These are phyloP conservation scores for Bradysia coprophila DNA, from an alignment of 1,140 invertebrate genomes.

Conservation along the genomic window DNA sequence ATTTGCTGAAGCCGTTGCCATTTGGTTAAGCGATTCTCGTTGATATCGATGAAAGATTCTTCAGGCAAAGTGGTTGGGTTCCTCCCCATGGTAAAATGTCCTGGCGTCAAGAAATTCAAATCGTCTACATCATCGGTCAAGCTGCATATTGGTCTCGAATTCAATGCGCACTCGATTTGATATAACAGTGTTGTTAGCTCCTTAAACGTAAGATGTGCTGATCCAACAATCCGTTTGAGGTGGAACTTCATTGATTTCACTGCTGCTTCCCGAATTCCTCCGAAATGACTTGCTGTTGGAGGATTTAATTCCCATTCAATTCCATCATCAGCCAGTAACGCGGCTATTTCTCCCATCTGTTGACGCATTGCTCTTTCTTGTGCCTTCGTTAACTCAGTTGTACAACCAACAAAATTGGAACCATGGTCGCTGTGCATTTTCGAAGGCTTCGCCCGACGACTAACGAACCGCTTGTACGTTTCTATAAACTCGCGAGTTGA, in stretches of 20 bases:
- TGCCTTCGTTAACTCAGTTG: too few species aligned
- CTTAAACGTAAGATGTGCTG: slow-evolving; percentile 8
- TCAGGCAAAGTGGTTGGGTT: slow-evolving; percentile 9
- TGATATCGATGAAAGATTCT: slow-evolving; percentile 6
- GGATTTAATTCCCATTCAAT: slow-evolving; percentile 4
- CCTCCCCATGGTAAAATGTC: slow-evolving; percentile 12
- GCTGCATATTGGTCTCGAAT: slow-evolving; percentile 7
- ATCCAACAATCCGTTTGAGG: neutral
- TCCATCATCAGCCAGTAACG: neutral
- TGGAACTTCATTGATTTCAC: slow-evolving; percentile 13
- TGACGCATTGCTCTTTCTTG: too few species aligned
- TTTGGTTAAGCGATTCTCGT: slow-evolving; percentile 1
- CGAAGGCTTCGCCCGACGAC: slow-evolving; percentile 11
- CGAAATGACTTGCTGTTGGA: slow-evolving; percentile 8
- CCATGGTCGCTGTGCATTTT: slow-evolving; percentile 15
- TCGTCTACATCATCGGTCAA: slow-evolving; percentile 7
- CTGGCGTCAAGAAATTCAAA: slow-evolving; percentile 9
- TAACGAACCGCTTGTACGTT: slow-evolving; percentile 17
- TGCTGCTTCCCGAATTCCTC: slow-evolving; percentile 15
- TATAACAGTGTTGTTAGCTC: slow-evolving; percentile 10
- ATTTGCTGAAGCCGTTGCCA: slow-evolving; percentile 6
- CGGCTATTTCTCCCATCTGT: neutral
- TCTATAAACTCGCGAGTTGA: slow-evolving; percentile 12
- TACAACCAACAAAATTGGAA: slow-evolving; percentile 11
- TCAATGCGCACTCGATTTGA: slow-evolving; percentile 12